These are phyloP conservation scores for Holcopasites calliopsidis DNA, from an alignment of 1,140 invertebrate genomes.

Conservation along the genomic window DNA sequence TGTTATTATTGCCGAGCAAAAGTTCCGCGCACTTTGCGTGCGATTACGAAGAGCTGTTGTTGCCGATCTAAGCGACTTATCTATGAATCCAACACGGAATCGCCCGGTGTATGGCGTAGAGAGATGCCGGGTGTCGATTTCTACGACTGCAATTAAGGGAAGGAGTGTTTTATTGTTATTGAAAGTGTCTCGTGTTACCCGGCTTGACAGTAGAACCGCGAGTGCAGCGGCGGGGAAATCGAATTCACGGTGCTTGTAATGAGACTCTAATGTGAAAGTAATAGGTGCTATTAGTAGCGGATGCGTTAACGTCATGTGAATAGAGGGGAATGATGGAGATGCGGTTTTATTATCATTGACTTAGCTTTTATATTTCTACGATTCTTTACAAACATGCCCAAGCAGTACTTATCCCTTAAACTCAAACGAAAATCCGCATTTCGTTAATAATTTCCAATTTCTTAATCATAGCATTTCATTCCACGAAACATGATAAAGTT, in stretches of 20 bases:
- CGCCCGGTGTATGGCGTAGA: not conserved
- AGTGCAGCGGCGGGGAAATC: not conserved
- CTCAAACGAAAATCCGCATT: too few species aligned
- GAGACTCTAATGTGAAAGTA: not conserved
- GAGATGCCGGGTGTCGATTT: not conserved
- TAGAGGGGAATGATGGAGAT: not conserved
- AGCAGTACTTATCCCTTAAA: too few species aligned
- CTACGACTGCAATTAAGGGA: not conserved
- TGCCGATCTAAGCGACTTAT: conserved; percentile 1
- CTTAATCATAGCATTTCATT: too few species aligned
- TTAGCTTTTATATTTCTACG: conserved; percentile 1
- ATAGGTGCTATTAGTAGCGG: not conserved
- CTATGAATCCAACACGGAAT: not conserved
- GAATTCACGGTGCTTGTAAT: not conserved
- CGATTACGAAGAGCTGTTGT: conserved; percentile 9
- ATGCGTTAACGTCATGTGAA: not conserved
- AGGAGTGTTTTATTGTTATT: not conserved
- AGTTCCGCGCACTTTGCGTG: conserved; percentile 1
- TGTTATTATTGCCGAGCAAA: conserved; percentile 8
- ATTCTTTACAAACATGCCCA: too few species aligned
- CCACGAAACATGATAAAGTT: too few species aligned
- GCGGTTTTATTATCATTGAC: not conserved
- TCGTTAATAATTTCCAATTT: too few species aligned
- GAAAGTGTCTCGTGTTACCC: not conserved
- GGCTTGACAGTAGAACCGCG: not conserved